Base-by-base conservation (phyloP, 2,797 vertebrate genomes). In the Microctenopoma stevenorrisi region DNA sequence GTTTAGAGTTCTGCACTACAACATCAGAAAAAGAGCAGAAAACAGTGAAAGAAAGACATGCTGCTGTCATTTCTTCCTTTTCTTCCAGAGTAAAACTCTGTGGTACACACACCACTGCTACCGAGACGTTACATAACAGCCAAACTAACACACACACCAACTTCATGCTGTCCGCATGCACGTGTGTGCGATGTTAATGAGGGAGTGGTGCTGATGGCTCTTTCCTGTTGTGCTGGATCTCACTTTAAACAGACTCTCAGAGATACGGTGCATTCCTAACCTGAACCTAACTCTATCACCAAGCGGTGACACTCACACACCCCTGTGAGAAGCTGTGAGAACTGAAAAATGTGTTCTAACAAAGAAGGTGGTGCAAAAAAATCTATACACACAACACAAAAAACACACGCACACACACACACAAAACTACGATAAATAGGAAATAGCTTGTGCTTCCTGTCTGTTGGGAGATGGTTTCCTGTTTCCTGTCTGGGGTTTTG, bases 391-490 rank as follows among this genome's bases (percentile, higher is more conserved):
- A 43, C 22, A 43, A 44, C 52, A 54, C 53, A 33, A 56, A 48
- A 53, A 38, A 46, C 35, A 62, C 75, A 68, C 44, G 38, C 43
- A 50, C 56, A 25, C 10, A 61, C 74, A 71, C 51, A 48, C 46
- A 52, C 40, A 26, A 4, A 16, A 38, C 14, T 64, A 14, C 73
- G 64, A 58, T 90, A 78, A 78, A 79, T 79, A 93, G 92, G 92
- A 92, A 94, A 86, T 90, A 64, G 60, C 81, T 85, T 85, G 38
- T 82, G 75, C 83, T 93, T 94, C 89, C 93, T 90, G 88, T 72
- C 80, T 49, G 49, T 54, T 86, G 82, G 78, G 87, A 92, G 89
- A 86, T 84, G 59, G 82, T 89, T 87, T 91, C 77, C 90, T 85
- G 79, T 85, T 83, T 92, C 76, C 89, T 78, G 79, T 87, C 89